Evolutionary conservation across 2,888 invertebrate genomes (phyloP), one percentile per base, ranked within the genome.

Genomic region (Hedychridium roseum): DNA sequence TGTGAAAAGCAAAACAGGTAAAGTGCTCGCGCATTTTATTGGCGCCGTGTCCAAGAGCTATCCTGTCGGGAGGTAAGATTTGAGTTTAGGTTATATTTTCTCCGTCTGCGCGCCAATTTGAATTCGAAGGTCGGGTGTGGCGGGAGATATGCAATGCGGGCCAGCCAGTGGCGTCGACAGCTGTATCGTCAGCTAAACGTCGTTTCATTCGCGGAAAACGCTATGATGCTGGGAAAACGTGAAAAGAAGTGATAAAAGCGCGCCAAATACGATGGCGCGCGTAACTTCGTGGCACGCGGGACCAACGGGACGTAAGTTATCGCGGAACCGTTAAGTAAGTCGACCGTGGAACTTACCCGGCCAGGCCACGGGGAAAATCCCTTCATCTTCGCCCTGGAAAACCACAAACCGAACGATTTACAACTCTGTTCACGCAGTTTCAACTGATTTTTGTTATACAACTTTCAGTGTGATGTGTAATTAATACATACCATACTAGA

Each of bases 381-480:
- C 85, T 94, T 96, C 94, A 97, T 94, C 86, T 95, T 96, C 49
- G 96, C 95, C 96, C 96, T 97, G 86, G n/a, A 66, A 86, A 86
- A 64, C 70, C 69, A 76, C 77, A 72, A 72, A 72, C 66, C 60
- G 56, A 59, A 41, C 45, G 39, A 64, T 66, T 54, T 61, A 42
- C 44, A 15, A 11, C 11, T 38, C 32, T 18, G 11, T 26, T 26
- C 30, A 28, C 12, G 14, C 27, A 30, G 12, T 23, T n/a, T n/a
- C 11, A 4, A 30, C 1, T 7, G 16, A 28, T 16, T 40, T 35
- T 14, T 30, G 16, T 9, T 14, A 20, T 15, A 46, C 11, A 3
- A 7, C 11, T 39, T 26, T 31, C 54, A 47, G 46, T 31, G 36
- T 7, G 11, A 3, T 47, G 39, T 40, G 40, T 34, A 48, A 44